A percentile compares a stretch with the other conserved stretches of the same genome.
Conservation (phyloP, 1,140 invertebrate species). For the Spodoptera litura region DNA sequence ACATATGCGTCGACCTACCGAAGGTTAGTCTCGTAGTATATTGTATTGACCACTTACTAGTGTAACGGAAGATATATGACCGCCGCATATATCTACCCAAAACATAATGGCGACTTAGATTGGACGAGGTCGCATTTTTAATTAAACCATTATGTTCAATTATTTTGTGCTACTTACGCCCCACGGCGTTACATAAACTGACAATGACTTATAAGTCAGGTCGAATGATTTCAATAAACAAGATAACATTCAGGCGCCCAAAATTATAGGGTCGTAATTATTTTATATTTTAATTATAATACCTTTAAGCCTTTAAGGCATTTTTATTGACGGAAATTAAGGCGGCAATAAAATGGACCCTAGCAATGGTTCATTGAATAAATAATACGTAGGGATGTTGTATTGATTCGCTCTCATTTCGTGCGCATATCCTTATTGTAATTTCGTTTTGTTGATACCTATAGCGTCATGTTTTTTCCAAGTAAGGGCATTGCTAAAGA, state of each 20-base stretch:
- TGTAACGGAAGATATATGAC: conserved; percentile 49
- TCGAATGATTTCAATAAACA: conserved; percentile 27
- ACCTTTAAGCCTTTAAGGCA: too few relatives aligned
- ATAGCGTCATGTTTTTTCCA: too few relatives aligned
- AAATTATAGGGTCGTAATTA: conserved; percentile 22
- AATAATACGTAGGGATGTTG: too few relatives aligned
- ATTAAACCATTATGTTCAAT: conserved; percentile 55
- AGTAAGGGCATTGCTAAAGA: too few relatives aligned
- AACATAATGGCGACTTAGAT: conserved; percentile 51
- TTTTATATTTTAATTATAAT: conserved; percentile 24
- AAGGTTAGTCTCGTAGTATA: conserved; percentile 45
- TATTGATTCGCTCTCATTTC: too few relatives aligned
- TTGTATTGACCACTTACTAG: conserved; percentile 35
- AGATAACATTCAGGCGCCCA: conserved; percentile 6
- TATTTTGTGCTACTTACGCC: conserved; percentile 46
- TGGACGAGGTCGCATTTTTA: conserved; percentile 54
- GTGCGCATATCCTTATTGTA: too few relatives aligned
- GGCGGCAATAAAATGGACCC: conserved; percentile 3
- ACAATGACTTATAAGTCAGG: conserved; percentile 3
- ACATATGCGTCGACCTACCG: conserved; percentile 3
- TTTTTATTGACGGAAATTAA: conserved; percentile 14
- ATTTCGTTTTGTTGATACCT: too few relatives aligned
- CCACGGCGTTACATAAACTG: conserved; percentile 24
- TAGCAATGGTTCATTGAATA: neutral
- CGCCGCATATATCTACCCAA: conserved; percentile 36